Conservation (phyloP, 2,888 invertebrate genomes). For the Catocala nupta region DNA sequence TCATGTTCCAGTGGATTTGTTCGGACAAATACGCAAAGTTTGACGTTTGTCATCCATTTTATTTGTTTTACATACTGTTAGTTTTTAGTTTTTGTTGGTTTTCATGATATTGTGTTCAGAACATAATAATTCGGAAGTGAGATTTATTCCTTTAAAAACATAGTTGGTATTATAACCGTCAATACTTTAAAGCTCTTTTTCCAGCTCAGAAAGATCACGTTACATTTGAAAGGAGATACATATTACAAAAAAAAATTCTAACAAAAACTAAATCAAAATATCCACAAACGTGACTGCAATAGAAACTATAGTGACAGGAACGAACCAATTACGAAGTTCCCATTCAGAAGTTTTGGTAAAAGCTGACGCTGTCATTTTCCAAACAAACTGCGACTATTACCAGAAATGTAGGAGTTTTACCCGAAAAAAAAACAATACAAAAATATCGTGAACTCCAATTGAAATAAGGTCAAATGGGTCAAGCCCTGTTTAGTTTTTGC, state of each 20-base stretch:
- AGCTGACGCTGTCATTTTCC: constrained; percentile 34
- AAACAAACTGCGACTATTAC: constrained; percentile 31
- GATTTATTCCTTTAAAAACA: too few species aligned
- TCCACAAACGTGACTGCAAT: constrained; percentile 1
- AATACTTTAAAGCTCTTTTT: too few species aligned
- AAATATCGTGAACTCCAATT: constrained; percentile 43
- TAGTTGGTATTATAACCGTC: too few species aligned
- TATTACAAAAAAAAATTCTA: too few species aligned
- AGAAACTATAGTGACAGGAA: constrained; percentile 14
- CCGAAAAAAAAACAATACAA: constrained; percentile 40
- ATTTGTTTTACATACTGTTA: constrained; percentile 36
- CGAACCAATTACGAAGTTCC: constrained; percentile 25
- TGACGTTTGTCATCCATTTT: constrained; percentile 54
- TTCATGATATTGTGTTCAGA: neutral
- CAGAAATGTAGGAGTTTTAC: constrained; percentile 24
- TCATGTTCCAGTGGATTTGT: constrained; percentile 57
- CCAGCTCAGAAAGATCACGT: too few species aligned
- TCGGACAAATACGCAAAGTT: constrained; percentile 57
- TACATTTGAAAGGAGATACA: too few species aligned
- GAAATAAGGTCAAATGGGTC: constrained; percentile 41
- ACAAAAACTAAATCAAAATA: neutral
- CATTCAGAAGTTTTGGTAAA: constrained; percentile 24
- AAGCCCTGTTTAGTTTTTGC: constrained; percentile 52
- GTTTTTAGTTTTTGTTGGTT: constrained; percentile 14
- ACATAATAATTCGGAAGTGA: too few species aligned